Evolutionary conservation across 2,888 invertebrate species (phyloP).

Genomic region (Ophonus ardosiacus): DNA sequence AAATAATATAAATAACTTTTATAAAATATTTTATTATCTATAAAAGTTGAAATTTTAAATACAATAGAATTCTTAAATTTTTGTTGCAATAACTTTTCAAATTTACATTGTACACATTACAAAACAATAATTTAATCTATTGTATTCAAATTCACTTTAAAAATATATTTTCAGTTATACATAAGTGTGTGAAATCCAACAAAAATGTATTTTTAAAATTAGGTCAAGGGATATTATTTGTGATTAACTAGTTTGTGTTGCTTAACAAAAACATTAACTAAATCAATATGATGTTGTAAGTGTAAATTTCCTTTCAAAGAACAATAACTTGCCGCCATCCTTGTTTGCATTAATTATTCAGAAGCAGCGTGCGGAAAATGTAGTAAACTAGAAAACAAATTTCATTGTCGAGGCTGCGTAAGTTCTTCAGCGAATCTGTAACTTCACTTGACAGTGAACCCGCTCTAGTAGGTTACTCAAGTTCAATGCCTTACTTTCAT

Average conservation of each 20-base stretch:
- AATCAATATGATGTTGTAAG: slow-evolving; percentile 7
- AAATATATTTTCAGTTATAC: no score
- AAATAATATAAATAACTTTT: no score
- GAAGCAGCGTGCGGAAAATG: slow-evolving; percentile 44
- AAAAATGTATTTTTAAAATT: neutral
- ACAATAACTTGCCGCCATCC: slow-evolving; percentile 37
- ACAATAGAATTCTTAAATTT: no score
- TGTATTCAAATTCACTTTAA: no score
- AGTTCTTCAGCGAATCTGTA: slow-evolving; percentile 45
- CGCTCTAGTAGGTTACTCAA: slow-evolving; percentile 74
- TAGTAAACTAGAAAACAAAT: slow-evolving; percentile 57
- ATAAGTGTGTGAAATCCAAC: no score
- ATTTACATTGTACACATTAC: no score
- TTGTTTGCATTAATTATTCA: slow-evolving; percentile 45
- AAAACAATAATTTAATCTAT: no score
- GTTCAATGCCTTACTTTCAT: slow-evolving; percentile 76
- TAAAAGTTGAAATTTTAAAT: no score
- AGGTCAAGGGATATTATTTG: neutral
- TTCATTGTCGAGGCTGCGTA: slow-evolving; percentile 50
- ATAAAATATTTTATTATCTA: no score
- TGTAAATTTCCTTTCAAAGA: slow-evolving; percentile 54
- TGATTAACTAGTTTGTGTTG: neutral
- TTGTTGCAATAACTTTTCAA: no score
- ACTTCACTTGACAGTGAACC: slow-evolving; percentile 72
- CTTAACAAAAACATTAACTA: slow-evolving; percentile 8